These are phyloP conservation scores for Temnothorax longispinosus DNA, from an alignment of 1,140 invertebrate genomes.

Conservation along the genomic window DNA sequence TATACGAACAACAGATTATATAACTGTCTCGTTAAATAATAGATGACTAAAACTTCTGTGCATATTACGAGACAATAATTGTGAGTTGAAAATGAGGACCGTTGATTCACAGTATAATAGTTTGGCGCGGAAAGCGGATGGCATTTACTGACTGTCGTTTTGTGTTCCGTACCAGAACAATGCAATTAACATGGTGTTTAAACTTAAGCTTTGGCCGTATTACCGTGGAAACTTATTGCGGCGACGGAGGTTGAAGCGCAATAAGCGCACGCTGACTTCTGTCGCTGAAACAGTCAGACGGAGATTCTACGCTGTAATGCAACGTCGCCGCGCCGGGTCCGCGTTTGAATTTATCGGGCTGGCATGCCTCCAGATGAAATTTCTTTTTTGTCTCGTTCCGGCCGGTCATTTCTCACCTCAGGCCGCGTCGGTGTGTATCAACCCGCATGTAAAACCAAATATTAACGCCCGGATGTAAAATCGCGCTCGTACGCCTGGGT, in stretches of 20 bases:
- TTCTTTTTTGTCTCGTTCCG: slow-evolving; percentile 48
- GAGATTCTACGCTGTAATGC: slow-evolving; percentile 24
- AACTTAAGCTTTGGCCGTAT: slow-evolving; percentile 51
- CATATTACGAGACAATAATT: slow-evolving; percentile 21
- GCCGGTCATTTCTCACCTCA: slow-evolving; percentile 54
- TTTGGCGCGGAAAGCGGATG: slow-evolving; percentile 36
- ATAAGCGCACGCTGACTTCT: slow-evolving; percentile 55
- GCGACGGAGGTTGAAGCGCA: slow-evolving; percentile 33
- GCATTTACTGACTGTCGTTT: slow-evolving; percentile 37
- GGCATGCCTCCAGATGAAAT: slow-evolving; percentile 64
- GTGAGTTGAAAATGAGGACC: slow-evolving; percentile 19
- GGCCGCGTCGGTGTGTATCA: slow-evolving; percentile 36
- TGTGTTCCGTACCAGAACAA: slow-evolving; percentile 16
- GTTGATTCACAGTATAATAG: slow-evolving; percentile 40
- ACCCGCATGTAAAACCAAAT: slow-evolving; percentile 70
- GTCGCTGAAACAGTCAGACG: slow-evolving; percentile 50
- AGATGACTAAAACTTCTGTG: background rate
- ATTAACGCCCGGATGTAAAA: slow-evolving; percentile 63
- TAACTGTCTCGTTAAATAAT: background rate
- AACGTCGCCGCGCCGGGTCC: slow-evolving; percentile 32
- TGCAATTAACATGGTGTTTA: slow-evolving; percentile 59
- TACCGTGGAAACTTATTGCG: slow-evolving; percentile 52
- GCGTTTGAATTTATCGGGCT: slow-evolving; percentile 71
- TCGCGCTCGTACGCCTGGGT: slow-evolving; percentile 27
- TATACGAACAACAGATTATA: background rate